Evolutionary conservation across 2,113 vertebrate genomes (phyloP).

Genomic region (Columbina picui): DNA sequence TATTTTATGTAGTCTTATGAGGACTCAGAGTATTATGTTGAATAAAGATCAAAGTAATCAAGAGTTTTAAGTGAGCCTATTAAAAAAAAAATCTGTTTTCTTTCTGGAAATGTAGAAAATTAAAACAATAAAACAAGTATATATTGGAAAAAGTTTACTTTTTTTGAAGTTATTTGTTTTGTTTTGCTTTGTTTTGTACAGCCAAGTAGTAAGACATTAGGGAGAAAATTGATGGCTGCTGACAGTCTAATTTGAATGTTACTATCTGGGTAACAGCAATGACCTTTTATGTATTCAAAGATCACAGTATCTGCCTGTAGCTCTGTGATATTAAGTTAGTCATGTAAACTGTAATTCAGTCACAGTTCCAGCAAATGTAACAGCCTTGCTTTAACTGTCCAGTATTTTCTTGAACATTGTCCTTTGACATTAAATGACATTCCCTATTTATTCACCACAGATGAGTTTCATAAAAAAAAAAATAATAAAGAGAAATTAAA

Average conservation of each 20-base stretch:
- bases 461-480: background rate
- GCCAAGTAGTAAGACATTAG: background rate
- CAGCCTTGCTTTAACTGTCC: background rate
- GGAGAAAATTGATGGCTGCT: background rate
- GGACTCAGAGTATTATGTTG: background rate
- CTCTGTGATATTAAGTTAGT: background rate
- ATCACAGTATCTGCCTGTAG: background rate
- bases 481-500: background rate
- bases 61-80: background rate
- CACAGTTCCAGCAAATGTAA: background rate
- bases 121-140: background rate
- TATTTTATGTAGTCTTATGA: background rate
- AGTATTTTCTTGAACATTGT: background rate
- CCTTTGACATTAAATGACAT: background rate
- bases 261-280: background rate
- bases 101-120: background rate
- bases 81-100: background rate
- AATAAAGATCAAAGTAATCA: slow-evolving; percentile 11
- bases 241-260: background rate
- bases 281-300: background rate
- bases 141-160: background rate
- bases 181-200: background rate
- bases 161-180: background rate
- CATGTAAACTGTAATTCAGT: background rate
- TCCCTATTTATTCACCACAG: background rate